phyloP scores from a whole-genome alignment of 2,113 vertebrate genomes.

The Ibidorhyncha struthersii region DNA sequence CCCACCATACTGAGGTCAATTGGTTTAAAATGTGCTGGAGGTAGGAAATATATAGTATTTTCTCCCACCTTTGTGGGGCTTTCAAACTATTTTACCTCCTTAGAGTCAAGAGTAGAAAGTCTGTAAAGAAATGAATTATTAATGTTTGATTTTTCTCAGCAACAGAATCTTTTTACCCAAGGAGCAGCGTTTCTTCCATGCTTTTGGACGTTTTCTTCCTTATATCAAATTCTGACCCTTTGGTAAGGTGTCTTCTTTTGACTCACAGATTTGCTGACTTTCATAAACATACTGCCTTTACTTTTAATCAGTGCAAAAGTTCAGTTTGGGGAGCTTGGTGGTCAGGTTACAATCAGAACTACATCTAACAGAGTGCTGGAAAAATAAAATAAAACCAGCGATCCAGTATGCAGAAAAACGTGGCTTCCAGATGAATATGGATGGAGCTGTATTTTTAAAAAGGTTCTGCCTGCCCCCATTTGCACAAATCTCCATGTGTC shows the following conservation, averaged over 20 bases:
- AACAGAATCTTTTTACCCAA: slow-evolving; percentile 62
- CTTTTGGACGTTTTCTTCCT: slow-evolving; percentile 67
- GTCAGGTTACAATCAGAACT: slow-evolving; percentile 65
- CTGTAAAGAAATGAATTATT: slow-evolving; percentile 78
- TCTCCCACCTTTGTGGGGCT: slow-evolving; percentile 10
- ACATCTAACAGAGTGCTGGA: slow-evolving; percentile 25
- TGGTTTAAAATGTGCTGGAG: slow-evolving; percentile 55
- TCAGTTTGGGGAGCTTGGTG: slow-evolving; percentile 51
- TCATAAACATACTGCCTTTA: slow-evolving; percentile 66
- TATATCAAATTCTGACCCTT: slow-evolving; percentile 76
- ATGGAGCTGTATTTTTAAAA: background rate
- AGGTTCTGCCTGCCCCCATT: background rate
- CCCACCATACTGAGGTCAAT: slow-evolving; percentile 30
- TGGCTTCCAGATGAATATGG: slow-evolving; percentile 47
- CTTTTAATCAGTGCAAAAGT: slow-evolving; percentile 68
- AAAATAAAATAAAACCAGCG: slow-evolving; percentile 49
- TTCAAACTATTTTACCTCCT: slow-evolving; percentile 62
- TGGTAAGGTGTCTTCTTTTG: slow-evolving; percentile 72
- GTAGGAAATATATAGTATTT: slow-evolving; percentile 35
- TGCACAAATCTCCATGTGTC: slow-evolving; percentile 13
- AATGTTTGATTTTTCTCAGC: slow-evolving; percentile 68
- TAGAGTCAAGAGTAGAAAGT: slow-evolving; percentile 58
- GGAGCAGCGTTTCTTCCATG: slow-evolving; percentile 58
- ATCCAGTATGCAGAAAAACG: background rate
- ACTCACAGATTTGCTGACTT: slow-evolving; percentile 76